Conservation (phyloP, 2,113 vertebrate genomes). For the Paraplagusia blochii region DNA sequence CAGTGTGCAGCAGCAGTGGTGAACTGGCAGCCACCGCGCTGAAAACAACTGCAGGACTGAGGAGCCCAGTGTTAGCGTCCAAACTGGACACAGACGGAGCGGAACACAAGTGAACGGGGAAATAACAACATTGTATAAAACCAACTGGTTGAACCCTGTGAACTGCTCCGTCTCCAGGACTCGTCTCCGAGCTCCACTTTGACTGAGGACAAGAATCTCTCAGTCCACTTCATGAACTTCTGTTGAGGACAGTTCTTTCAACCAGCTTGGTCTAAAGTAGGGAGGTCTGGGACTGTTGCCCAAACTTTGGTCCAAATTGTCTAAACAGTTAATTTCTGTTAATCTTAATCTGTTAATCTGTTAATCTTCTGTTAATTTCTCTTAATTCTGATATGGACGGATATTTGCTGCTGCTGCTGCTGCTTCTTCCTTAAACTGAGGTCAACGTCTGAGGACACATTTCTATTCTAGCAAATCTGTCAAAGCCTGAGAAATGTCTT, state of each 20-base stretch:
- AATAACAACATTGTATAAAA: slow-evolving; percentile 10
- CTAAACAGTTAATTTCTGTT: too few species aligned
- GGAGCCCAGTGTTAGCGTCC: slow-evolving; percentile 13
- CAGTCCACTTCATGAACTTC: slow-evolving; percentile 16
- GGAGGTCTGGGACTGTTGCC: too few species aligned
- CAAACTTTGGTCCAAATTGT: too few species aligned
- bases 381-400: too few species aligned
- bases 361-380: too few species aligned
- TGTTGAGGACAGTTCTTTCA: neutral
- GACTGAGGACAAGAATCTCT: neutral
- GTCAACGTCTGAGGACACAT: too few species aligned
- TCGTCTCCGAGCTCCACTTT: neutral
- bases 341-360: too few species aligned
- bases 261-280: too few species aligned
- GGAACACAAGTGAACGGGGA: slow-evolving; percentile 20
- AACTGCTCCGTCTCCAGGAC: slow-evolving; percentile 1
- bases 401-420: too few species aligned
- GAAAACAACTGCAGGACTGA: slow-evolving; percentile 53
- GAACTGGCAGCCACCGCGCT: slow-evolving; percentile 37
- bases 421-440: too few species aligned
- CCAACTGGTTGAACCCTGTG: slow-evolving; percentile 22
- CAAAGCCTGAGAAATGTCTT: too few species aligned
- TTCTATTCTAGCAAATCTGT: too few species aligned
- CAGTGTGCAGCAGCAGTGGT: slow-evolving; percentile 13
- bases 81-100: slow-evolving; percentile 28